phyloP scores from a whole-genome alignment of 2,888 invertebrate species.

The Hirtodrosophila duncani region DNA sequence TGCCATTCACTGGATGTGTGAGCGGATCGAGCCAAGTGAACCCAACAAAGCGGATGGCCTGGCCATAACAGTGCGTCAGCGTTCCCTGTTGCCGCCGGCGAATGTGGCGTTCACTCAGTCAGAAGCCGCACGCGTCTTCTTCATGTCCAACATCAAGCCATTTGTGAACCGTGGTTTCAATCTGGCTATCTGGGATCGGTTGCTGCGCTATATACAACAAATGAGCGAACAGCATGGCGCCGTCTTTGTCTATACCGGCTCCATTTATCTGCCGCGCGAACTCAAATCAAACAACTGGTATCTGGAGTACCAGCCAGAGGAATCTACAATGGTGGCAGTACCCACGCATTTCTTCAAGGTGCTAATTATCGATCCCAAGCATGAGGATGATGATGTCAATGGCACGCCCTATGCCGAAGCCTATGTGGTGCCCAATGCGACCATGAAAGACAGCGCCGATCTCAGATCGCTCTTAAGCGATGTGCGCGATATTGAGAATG shows the following conservation, averaged over 20 bases:
- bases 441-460: slow-evolving; percentile 32
- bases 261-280: slow-evolving; percentile 55
- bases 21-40: slow-evolving; percentile 31
- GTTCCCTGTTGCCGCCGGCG: neutral
- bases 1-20: slow-evolving; percentile 58
- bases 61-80: slow-evolving; percentile 1
- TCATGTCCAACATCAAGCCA: slow-evolving; percentile 59
- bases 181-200: slow-evolving; percentile 40
- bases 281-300: slow-evolving; percentile 46
- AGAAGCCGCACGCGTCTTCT: slow-evolving; percentile 56
- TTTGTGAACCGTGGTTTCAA: slow-evolving; percentile 50
- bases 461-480: slow-evolving; percentile 46
- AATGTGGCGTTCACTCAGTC: slow-evolving; percentile 34
- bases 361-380: slow-evolving; percentile 47
- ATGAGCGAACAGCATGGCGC: slow-evolving; percentile 31
- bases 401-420: slow-evolving; percentile 58
- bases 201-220: slow-evolving; percentile 42
- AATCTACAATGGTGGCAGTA: slow-evolving; percentile 50
- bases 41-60: neutral
- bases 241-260: slow-evolving; percentile 54
- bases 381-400: neutral
- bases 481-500: slow-evolving; percentile 56
- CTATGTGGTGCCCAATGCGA: slow-evolving; percentile 50
- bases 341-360: slow-evolving; percentile 62
- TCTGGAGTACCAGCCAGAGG: slow-evolving; percentile 54